These are phyloP conservation scores for Rhorus exstirpatorius DNA, from an alignment of 2,888 invertebrate genomes.

Conservation along the genomic window DNA sequence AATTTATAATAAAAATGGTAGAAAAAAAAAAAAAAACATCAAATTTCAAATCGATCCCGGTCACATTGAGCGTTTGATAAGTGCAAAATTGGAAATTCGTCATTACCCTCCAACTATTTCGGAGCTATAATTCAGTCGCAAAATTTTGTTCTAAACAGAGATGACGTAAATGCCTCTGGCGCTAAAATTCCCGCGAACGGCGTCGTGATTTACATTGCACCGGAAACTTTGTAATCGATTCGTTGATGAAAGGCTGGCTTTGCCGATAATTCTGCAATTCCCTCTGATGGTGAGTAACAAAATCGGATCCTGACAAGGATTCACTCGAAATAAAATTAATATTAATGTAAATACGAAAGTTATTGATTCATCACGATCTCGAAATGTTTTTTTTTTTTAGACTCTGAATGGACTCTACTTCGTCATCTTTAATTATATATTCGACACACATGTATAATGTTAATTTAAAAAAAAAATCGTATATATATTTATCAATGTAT, in stretches of 20 bases:
- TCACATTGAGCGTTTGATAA: not conserved
- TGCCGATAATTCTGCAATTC: slow-evolving; percentile 20
- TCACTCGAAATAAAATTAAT: not conserved
- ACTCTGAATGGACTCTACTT: slow-evolving; percentile 12
- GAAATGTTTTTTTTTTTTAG: not conserved
- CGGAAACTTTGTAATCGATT: slow-evolving; percentile 49
- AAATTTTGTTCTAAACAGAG: slow-evolving; percentile 47
- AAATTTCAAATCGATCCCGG: not conserved
- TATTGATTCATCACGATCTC: slow-evolving; percentile 7
- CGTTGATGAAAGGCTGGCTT: slow-evolving; percentile 40
- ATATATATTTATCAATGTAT: not conserved
- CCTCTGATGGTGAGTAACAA: slow-evolving; percentile 19
- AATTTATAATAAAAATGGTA: not conserved
- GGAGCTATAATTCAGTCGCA: not conserved
- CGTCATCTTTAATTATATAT: not conserved
- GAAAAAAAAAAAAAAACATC: not conserved
- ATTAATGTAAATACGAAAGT: not conserved
- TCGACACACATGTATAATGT: not conserved
- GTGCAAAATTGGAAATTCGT: not conserved
- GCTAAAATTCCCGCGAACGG: slow-evolving; percentile 56
- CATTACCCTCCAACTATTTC: not conserved
- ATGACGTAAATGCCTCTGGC: slow-evolving; percentile 26
- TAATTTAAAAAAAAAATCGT: slow-evolving; percentile 9
- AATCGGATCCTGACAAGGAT: slow-evolving; percentile 19
- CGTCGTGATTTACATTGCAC: slow-evolving; percentile 61